These are phyloP conservation scores for Labrus mixtus DNA, from an alignment of 2,113 vertebrate species.

Conservation along the genomic window DNA sequence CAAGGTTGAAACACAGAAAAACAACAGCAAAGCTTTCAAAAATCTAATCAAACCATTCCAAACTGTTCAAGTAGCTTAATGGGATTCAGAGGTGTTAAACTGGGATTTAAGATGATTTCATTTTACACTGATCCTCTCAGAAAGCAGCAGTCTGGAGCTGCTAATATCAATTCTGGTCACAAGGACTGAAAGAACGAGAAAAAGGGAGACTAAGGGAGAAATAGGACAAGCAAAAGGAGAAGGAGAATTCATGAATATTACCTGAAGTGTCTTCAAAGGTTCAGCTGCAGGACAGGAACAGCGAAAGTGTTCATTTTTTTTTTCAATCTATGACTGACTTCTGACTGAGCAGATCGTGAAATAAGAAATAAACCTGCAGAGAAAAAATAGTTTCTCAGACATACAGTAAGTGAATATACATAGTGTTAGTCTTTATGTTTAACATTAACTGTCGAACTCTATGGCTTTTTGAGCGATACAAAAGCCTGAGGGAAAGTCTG, in stretches of 20 bases:
- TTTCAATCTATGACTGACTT: background rate
- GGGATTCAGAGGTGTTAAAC: slow-evolving; percentile 26
- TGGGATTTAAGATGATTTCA: slow-evolving; percentile 21
- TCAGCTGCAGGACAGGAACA: background rate
- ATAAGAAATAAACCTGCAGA: background rate
- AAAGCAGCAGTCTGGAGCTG: slow-evolving; percentile 7
- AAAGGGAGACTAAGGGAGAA: background rate
- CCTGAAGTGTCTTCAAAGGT: background rate
- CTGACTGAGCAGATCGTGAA: background rate
- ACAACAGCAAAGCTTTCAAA: background rate
- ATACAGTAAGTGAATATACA: background rate
- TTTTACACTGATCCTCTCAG: slow-evolving; percentile 34
- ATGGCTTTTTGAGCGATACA: background rate
- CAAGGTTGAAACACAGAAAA: background rate
- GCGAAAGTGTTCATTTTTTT: background rate
- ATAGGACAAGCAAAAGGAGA: background rate
- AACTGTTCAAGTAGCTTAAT: slow-evolving; percentile 9
- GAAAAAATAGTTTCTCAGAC: background rate
- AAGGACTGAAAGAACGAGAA: background rate
- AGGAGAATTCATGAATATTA: background rate
- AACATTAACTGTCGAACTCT: background rate
- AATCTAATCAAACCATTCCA: background rate
- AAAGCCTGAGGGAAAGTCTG: no score
- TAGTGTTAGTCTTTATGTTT: background rate
- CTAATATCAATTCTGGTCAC: slow-evolving; percentile 34